Evolutionary conservation across 1,140 invertebrate genomes (phyloP), one percentile per base, ranked within the genome.

Genomic region (Tetragnatha versicolor): DNA sequence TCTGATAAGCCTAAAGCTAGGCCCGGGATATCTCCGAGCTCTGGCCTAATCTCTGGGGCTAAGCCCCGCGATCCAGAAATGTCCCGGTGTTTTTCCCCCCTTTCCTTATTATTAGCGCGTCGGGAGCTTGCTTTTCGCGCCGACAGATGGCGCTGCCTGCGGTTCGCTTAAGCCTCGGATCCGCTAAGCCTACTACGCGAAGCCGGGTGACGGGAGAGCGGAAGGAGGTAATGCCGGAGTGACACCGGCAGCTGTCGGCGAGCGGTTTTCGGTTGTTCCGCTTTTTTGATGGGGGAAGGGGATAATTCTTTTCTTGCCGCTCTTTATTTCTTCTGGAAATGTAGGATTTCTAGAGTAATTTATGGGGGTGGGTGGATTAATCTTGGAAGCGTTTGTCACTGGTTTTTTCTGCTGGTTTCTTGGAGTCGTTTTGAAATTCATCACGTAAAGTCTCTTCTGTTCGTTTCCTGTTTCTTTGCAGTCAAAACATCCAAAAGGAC

Each of bases 21-120:
- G 72, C 55, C 69, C 39, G 72, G 72, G 72, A 75, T 75, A 75
- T 75, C 73, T 51, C 58, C 47, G 3, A 49, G 73, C 73, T 77
- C 73, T 61, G 73, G 39, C 60, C 31, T 77, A 77, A 77, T 77
- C 73, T 61, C 73, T 17, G 5, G 42, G 27, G 60, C 72, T 75
- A 75, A 75, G 72, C 73, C 33, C 45, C 33, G 33, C 60, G 60
- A 66, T 65, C 45, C 73, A 25, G 39, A 49, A 42, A 72, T 72
- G 70, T 73, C 37, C 49, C 39, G 61, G 31, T 73, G 42, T 70
- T 25, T 63, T 45, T 61, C 42, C 14, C 22, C n/a, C 22, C 27
- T 70, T 45, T 70, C 37, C 33, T 72, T 77, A 35, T 72, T 49
- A 37, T 58, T 58, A 58, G 31, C 35, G 22, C 17, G 42, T 20